phyloP scores from a whole-genome alignment of 2,888 invertebrate species.

The Lepidochrysops patricia region DNA sequence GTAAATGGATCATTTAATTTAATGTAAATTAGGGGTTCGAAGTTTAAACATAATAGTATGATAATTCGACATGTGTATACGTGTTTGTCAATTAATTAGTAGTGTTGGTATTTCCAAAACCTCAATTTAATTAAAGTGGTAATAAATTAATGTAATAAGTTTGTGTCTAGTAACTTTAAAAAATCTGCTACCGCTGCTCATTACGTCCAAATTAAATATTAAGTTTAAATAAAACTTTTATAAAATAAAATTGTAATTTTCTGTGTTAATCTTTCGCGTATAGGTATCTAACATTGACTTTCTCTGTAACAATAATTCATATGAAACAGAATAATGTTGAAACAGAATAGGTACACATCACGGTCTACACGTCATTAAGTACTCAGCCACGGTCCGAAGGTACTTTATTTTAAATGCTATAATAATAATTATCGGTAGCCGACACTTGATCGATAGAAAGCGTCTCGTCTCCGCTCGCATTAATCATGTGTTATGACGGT shows the following conservation, averaged over 20 bases:
- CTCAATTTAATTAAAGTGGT: neutral
- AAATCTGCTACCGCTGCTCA: neutral
- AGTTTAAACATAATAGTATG: constrained; percentile 27
- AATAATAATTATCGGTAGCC: constrained; percentile 61
- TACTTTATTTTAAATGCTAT: constrained; percentile 21
- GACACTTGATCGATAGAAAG: constrained; percentile 64
- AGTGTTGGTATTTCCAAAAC: neutral
- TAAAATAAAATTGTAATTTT: no score
- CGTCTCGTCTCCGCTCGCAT: constrained; percentile 40
- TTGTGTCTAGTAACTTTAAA: neutral
- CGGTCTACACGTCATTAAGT: neutral
- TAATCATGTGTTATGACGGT: constrained; percentile 66
- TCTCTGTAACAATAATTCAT: neutral
- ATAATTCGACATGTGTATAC: neutral
- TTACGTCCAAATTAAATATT: no score
- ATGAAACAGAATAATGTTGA: neutral
- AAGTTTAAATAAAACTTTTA: no score
- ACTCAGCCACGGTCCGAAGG: neutral
- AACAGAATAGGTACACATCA: neutral
- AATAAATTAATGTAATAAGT: neutral
- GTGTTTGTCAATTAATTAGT: neutral
- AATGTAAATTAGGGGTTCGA: constrained; percentile 65
- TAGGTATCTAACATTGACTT: neutral
- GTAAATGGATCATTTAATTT: constrained; percentile 74
- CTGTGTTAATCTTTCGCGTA: neutral